Evolutionary conservation across 2,888 invertebrate genomes (phyloP).

Genomic region (Amphiduros pacificus): DNA sequence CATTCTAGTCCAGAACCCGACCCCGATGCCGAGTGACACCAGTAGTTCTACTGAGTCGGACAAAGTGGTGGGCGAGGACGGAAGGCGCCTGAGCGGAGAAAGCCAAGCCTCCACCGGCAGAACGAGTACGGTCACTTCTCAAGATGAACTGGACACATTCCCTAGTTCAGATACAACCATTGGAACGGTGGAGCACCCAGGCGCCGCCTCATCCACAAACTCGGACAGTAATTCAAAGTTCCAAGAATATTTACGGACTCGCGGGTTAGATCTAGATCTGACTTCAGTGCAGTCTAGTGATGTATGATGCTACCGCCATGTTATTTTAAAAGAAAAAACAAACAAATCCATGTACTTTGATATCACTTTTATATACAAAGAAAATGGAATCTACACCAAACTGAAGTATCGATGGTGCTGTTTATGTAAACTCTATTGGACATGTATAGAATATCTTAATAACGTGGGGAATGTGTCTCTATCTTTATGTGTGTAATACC

Average conservation of each 20-base stretch:
- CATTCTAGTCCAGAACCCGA: slow-evolving; percentile 3
- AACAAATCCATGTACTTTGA: too few species aligned
- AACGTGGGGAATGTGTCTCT: too few species aligned
- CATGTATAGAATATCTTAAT: too few species aligned
- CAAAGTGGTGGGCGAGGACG: not conserved
- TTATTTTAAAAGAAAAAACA: too few species aligned
- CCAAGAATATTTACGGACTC: slow-evolving; percentile 43
- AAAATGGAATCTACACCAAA: too few species aligned
- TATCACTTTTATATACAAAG: too few species aligned
- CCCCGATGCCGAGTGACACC: slow-evolving; percentile 5
- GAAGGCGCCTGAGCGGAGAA: slow-evolving; percentile 1
- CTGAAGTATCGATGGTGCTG: too few species aligned
- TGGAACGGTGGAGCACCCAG: not conserved
- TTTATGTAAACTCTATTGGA: too few species aligned
- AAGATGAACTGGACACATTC: slow-evolving; percentile 27
- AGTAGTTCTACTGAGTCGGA: not conserved
- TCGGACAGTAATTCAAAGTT: slow-evolving; percentile 45
- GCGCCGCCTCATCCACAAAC: slow-evolving; percentile 7
- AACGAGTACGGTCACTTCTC: slow-evolving; percentile 9
- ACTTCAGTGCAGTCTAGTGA: slow-evolving; percentile 50
- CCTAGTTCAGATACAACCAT: slow-evolving; percentile 16
- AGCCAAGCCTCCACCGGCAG: slow-evolving; percentile 1
- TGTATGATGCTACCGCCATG: slow-evolving; percentile 33
- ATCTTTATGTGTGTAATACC: too few species aligned
- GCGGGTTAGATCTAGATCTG: slow-evolving; percentile 49